Conservation (phyloP, 2,888 invertebrate species). For the Heteromyza rotundicornis region DNA sequence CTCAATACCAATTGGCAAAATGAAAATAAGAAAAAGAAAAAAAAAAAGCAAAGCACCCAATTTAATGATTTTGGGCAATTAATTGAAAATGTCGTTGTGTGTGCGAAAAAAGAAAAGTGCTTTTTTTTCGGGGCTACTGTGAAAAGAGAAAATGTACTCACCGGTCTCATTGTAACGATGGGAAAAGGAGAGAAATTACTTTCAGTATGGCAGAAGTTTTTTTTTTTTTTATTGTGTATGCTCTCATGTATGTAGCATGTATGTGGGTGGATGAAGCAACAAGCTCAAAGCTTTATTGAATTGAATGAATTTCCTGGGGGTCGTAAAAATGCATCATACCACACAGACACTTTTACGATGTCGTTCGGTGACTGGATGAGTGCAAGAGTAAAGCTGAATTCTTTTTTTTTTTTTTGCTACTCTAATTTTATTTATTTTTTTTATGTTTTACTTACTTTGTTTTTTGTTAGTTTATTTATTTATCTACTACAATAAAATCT, state of each 20-base stretch:
- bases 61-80: too few relatives aligned
- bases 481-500: too few relatives aligned
- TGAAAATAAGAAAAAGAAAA: too few relatives aligned
- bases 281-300: background rate
- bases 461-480: background rate
- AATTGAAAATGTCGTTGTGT: background rate
- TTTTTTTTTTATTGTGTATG: too few relatives aligned
- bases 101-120: background rate
- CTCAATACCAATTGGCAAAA: too few relatives aligned
- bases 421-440: background rate
- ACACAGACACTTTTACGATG: slow-evolving; percentile 30
- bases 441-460: background rate
- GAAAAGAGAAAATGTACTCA: background rate
- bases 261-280: background rate
- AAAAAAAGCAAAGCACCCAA: too few relatives aligned
- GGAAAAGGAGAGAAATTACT: too few relatives aligned
- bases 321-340: slow-evolving; percentile 34
- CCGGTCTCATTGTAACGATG: background rate
- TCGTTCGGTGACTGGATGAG: too few relatives aligned
- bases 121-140: too few relatives aligned
- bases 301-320: background rate
- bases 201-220: too few relatives aligned
- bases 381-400: too few relatives aligned
- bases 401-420: background rate
- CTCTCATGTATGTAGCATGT: background rate